Conservation (phyloP, 2,888 invertebrate species). For the Oegoconia quadripuncta region DNA sequence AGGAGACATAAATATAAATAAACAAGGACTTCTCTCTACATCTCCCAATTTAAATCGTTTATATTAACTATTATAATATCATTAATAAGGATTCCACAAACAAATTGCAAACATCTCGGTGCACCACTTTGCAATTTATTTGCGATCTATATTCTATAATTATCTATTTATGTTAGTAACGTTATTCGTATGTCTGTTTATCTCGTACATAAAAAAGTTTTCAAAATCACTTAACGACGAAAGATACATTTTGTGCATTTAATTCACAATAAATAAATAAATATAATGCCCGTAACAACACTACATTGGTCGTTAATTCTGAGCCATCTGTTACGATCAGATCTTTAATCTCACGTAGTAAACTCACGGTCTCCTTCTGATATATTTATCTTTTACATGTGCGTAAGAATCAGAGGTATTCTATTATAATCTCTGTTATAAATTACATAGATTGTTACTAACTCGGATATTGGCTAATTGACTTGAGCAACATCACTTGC, state of each 20-base stretch:
- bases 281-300: constrained; percentile 30
- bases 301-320: constrained; percentile 29
- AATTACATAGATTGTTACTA: too few relatives aligned
- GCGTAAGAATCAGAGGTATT: too few relatives aligned
- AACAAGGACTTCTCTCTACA: too few relatives aligned
- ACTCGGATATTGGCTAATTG: constrained; percentile 32
- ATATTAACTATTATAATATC: too few relatives aligned
- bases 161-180: not conserved
- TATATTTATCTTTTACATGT: too few relatives aligned
- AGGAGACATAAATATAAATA: too few relatives aligned
- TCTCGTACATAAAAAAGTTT: constrained; percentile 1
- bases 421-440: too few relatives aligned
- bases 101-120: too few relatives aligned
- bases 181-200: not conserved
- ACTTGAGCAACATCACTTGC: constrained; percentile 45
- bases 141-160: not conserved
- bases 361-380: not conserved
- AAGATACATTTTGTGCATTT: constrained; percentile 27
- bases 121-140: too few relatives aligned
- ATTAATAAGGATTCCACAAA: too few relatives aligned
- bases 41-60: too few relatives aligned
- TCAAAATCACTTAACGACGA: constrained; percentile 7
- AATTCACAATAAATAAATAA: constrained; percentile 10
- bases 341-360: constrained; percentile 15
- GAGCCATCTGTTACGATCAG: constrained; percentile 21